Base-by-base conservation (phyloP, 1,140 invertebrate genomes). In the Danaus plexippus region DNA sequence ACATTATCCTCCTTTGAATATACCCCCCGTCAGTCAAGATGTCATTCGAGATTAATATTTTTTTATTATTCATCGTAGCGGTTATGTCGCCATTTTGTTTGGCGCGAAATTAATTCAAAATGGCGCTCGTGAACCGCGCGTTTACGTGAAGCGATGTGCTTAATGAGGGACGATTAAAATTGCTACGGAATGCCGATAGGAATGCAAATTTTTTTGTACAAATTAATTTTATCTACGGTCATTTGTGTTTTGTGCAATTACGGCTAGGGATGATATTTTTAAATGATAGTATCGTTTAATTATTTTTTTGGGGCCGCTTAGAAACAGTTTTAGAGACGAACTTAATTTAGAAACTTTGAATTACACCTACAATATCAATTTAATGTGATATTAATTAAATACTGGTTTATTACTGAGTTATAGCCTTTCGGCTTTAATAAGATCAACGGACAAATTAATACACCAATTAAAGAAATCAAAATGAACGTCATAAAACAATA, bases 111-210 rank as follows among this genome's bases (percentile, higher is more conserved):
- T 80, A 80, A 85, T 80, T 80, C 77, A 81, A 82, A 76, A 85
- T 82, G 81, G 77, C 77, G 49, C 55, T 54, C 71, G 59, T 75
- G 72, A 80, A 77, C 69, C 69, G 69, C 67, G 76, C 69, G 75
- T 77, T 77, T 77, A 80, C 77, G 74, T 71, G 65, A 57, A 66
- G 71, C 71, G 64, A 80, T 80, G 80, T 71, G 66, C 76, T 80
- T 82, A 80, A 85, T 85, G 79, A 81, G 77, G 57, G 71, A 74
- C 76, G 76, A 85, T 85, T 82, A 82, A 82, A 80, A 80, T 73
- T 75, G 70, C 66, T 68, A 52, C 66, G 71, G 69, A 73, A 69
- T 75, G 63, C 55, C 63, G 66, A 71, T 75, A 62, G 66, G 63
- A 74, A 75, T 76, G 70, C 67, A 66, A 71, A 73, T 73, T 74